Evolutionary conservation across 2,888 invertebrate species (phyloP).

Genomic region (Lamproptera curius): DNA sequence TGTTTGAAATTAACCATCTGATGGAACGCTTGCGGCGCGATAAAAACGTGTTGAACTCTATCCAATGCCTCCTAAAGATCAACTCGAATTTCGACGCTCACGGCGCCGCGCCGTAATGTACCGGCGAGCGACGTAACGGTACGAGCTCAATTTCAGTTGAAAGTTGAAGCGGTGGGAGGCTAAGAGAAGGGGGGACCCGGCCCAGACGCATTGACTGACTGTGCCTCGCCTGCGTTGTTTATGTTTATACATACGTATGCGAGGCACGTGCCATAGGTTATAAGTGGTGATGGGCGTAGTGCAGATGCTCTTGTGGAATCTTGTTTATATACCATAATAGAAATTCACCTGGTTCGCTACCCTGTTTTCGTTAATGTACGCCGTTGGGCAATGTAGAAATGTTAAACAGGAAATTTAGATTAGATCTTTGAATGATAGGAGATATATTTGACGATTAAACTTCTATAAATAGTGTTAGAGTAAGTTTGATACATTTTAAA

Average conservation of each 20-base stretch:
- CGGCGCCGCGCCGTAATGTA: conserved; percentile 37
- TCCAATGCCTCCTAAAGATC: conserved; percentile 50
- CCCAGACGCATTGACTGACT: conserved; percentile 39
- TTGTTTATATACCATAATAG: conserved; percentile 22
- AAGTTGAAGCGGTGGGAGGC: conserved; percentile 35
- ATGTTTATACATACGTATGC: conserved; percentile 38
- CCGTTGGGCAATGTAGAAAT: too few relatives aligned
- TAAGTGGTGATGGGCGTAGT: conserved; percentile 46
- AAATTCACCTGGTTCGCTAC: conserved; percentile 5
- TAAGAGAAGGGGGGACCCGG: conserved; percentile 42
- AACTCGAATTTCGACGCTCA: conserved; percentile 17
- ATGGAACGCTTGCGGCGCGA: conserved; percentile 34
- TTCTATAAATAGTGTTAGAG: too few relatives aligned
- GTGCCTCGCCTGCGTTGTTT: conserved; percentile 42
- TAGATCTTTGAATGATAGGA: too few relatives aligned
- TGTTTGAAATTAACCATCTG: conserved; percentile 51
- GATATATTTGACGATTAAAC: too few relatives aligned
- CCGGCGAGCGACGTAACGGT: conserved; percentile 24
- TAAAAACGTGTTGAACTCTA: conserved; percentile 28
- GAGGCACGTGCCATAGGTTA: conserved; percentile 58
- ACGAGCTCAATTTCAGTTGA: conserved; percentile 30
- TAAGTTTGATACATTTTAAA: too few relatives aligned
- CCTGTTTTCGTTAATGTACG: too few relatives aligned
- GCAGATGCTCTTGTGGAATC: conserved; percentile 47
- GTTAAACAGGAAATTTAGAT: too few relatives aligned